phyloP scores from a whole-genome alignment of 2,888 invertebrate genomes.

The Tetheella fluctuosa region DNA sequence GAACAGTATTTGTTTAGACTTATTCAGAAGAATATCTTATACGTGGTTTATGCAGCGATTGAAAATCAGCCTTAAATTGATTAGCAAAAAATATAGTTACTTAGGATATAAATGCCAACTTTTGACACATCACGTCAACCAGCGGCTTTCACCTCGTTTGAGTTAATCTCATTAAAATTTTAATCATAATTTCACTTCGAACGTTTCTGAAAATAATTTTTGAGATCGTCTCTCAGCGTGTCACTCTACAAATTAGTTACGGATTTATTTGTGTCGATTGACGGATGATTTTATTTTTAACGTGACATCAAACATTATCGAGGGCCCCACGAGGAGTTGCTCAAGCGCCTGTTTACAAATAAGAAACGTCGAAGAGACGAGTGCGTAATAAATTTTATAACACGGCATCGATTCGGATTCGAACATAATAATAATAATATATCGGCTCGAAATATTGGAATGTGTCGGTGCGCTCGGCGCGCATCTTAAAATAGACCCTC shows the following conservation, averaged over 20 bases:
- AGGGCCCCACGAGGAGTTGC: slow-evolving; percentile 66
- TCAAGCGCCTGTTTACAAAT: slow-evolving; percentile 81
- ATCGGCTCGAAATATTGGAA: slow-evolving; percentile 81
- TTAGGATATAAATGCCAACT: slow-evolving; percentile 31
- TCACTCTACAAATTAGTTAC: slow-evolving; percentile 81
- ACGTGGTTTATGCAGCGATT: no score
- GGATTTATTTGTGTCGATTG: slow-evolving; percentile 78
- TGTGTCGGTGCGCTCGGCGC: slow-evolving; percentile 78
- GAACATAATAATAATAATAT: slow-evolving; percentile 83
- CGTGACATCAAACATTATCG: slow-evolving; percentile 82
- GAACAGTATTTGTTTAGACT: no score
- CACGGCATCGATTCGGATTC: slow-evolving; percentile 78
- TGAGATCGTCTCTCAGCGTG: slow-evolving; percentile 63
- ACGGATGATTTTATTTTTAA: slow-evolving; percentile 79
- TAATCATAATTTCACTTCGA: slow-evolving; percentile 63
- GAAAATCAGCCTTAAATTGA: slow-evolving; percentile 16
- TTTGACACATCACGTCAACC: slow-evolving; percentile 31
- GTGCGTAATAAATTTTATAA: slow-evolving; percentile 83
- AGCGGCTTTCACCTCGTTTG: slow-evolving; percentile 33
- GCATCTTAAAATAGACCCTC: slow-evolving; percentile 82
- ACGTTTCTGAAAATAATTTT: slow-evolving; percentile 71
- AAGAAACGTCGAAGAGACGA: slow-evolving; percentile 76
- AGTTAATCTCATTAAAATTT: slow-evolving; percentile 76
- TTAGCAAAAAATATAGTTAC: slow-evolving; percentile 25
- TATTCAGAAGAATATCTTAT: no score